Evolutionary conservation across 1,140 invertebrate species (phyloP), one percentile per base, ranked within the genome.

Genomic region (Dreissena rostriformis): DNA sequence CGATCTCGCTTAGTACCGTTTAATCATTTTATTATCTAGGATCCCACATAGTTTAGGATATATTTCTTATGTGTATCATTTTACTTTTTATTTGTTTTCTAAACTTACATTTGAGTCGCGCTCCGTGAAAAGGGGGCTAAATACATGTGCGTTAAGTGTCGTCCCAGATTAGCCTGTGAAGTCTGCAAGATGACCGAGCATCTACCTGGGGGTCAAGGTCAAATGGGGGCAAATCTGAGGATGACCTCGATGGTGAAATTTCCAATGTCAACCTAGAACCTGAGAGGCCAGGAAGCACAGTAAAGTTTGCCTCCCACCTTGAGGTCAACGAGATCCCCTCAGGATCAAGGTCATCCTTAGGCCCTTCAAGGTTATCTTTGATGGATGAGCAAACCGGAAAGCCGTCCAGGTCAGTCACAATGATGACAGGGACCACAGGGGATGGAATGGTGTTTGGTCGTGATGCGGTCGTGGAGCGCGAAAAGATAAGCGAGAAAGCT

Each of bases 401-500:
- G 68, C 80, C 73, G 49, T 87, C 88, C 11, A 63, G 86, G 61
- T 29, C 76, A 0, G 87, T 84, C 53, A 81, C 39, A 76, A 61
- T 85, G 75, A 84, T 70, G 5, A 74, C 73, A 0, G 84, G 83
- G 19, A 72, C 74, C 2, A 84, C 74, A 51, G 78, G 76, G 0
- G 86, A 86, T 24, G 85, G 85, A 8, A 86, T 84, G 29, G 78
- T 89, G 24, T 86, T 90, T 55, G 88, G 88, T 65, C 77, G 87
- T n/a, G 91, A 91, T 26, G 86, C 87, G 65, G 74, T 88, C 1
- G 76, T 76, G 28, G 91, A 91, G 84, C 71, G 89, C 22, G 87
- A 91, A 52, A 89, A 87, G 55, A 86, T 91, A 0, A 89, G 89
- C 63, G 84, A 84, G 66, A 87, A 88, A 71, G 87, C 90, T 28